Evolutionary conservation across 2,797 vertebrate genomes (phyloP).

Genomic region (Numenius phaeopus): DNA sequence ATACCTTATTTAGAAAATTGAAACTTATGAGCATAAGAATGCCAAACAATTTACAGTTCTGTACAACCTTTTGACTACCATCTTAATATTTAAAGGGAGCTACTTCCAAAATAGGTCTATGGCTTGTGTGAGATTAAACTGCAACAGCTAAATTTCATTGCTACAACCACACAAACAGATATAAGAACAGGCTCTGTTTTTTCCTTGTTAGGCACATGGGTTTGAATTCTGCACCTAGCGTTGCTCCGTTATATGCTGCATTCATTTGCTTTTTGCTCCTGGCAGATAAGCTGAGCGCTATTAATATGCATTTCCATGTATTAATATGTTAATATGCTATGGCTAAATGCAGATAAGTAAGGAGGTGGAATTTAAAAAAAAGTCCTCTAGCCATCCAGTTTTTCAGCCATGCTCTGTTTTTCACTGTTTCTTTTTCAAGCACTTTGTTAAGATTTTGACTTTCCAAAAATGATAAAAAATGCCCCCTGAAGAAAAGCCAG

Average conservation of each 20-base stretch:
- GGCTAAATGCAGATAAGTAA: conserved; percentile 51
- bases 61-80: neutral
- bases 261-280: conserved; percentile 54
- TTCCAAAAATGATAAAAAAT: neutral
- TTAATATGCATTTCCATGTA: conserved; percentile 30
- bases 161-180: neutral
- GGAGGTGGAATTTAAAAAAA: neutral
- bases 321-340: conserved; percentile 45
- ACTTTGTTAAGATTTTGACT: neutral
- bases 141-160: neutral
- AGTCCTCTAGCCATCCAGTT: neutral
- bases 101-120: neutral
- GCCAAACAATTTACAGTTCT: neutral
- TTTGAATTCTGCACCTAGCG: neutral
- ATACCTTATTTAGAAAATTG: neutral
- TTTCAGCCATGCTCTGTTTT: neutral
- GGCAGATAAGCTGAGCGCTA: neutral
- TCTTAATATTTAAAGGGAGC: neutral
- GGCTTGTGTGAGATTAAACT: neutral
- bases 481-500: neutral
- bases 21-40: neutral
- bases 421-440: neutral
- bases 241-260: conserved; percentile 6
- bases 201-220: neutral
- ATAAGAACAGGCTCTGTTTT: neutral